Evolutionary conservation across 2,113 vertebrate species (phyloP).

Genomic region (Camelus dromedarius): DNA sequence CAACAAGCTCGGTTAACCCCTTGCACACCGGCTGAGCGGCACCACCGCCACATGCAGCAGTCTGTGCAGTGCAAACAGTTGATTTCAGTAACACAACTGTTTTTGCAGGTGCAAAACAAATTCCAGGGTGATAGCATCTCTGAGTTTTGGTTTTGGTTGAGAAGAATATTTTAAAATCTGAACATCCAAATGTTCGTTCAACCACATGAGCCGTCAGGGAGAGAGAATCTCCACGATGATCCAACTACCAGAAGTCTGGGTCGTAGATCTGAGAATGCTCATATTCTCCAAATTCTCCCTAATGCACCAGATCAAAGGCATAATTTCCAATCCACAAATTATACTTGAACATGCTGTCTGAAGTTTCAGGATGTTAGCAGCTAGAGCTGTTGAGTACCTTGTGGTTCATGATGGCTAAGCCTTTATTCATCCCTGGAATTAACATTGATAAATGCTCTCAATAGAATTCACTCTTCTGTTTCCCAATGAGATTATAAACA

Average conservation of each 20-base stretch:
- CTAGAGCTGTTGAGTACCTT: not conserved
- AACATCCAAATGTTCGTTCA: not conserved
- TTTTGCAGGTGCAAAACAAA: slow-evolving; percentile 42
- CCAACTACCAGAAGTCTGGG: not conserved
- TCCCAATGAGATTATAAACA: not conserved
- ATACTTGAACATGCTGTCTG: not conserved
- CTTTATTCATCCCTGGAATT: not conserved
- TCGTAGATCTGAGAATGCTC: not conserved
- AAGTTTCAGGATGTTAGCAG: not conserved
- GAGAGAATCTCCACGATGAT: not conserved
- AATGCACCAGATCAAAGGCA: not conserved
- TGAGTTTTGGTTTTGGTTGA: slow-evolving; percentile 60
- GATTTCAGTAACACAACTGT: slow-evolving; percentile 32
- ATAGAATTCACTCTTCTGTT: not conserved
- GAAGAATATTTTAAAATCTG: slow-evolving; percentile 8
- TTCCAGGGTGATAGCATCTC: not conserved
- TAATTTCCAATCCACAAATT: not conserved
- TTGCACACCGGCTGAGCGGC: not conserved
- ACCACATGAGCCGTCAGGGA: not conserved
- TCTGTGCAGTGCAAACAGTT: not conserved
- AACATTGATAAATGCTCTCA: not conserved
- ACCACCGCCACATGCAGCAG: not conserved
- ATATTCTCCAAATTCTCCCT: not conserved
- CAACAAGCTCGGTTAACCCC: not conserved
- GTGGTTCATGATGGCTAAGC: not conserved